Evolutionary conservation across 2,888 invertebrate genomes (phyloP).

Genomic region (Leuctra nigra): DNA sequence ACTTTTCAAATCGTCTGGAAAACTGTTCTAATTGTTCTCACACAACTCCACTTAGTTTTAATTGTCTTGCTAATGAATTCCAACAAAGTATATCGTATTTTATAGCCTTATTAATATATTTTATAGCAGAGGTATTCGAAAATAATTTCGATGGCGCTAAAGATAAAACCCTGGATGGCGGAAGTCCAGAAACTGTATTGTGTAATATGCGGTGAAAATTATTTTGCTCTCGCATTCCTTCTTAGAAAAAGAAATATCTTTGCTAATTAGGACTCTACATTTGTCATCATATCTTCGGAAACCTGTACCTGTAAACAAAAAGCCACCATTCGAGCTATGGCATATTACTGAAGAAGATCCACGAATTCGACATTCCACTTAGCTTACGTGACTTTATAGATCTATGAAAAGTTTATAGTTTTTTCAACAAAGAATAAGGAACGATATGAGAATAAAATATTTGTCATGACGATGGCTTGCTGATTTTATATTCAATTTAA

Average conservation of each 20-base stretch:
- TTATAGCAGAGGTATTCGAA: slow-evolving; percentile 6
- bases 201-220: not conserved
- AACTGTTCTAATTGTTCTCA: slow-evolving; percentile 12
- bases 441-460: too few species aligned
- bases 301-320: too few species aligned
- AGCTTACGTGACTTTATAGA: too few species aligned
- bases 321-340: too few species aligned
- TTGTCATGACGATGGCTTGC: too few species aligned
- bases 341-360: too few species aligned
- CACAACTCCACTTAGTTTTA: not conserved
- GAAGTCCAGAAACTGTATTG: not conserved
- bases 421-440: too few species aligned
- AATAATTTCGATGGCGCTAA: slow-evolving; percentile 9
- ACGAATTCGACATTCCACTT: too few species aligned
- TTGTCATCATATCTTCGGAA: slow-evolving; percentile 9
- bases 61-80: not conserved
- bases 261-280: slow-evolving; percentile 8
- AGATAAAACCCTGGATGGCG: slow-evolving; percentile 2
- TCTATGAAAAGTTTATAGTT: too few species aligned
- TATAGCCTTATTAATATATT: slow-evolving; percentile 1
- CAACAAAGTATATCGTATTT: not conserved
- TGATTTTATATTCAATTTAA: too few species aligned
- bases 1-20: slow-evolving; percentile 14
- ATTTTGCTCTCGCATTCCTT: slow-evolving; percentile 1
- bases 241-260: not conserved